Evolutionary conservation across 2,113 vertebrate species (phyloP), one percentile per base, ranked within the genome.

Genomic region (Progne subis): DNA sequence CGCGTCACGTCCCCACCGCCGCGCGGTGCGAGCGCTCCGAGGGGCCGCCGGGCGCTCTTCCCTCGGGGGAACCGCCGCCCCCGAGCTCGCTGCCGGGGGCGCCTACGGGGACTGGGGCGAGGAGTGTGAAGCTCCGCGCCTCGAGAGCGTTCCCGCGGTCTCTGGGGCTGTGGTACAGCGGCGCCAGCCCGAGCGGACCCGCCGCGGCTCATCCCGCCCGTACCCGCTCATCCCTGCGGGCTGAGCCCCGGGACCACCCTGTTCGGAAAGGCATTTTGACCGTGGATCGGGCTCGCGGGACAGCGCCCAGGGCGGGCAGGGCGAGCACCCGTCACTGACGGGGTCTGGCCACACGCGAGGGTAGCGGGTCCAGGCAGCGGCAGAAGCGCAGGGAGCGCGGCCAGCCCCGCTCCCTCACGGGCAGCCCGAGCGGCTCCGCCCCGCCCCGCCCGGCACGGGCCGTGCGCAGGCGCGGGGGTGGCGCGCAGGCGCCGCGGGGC

Each of bases 261-360:
- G 7, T 13, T 11, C 11, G 7, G 19, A 31, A 3, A 23, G 1
- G 6, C 23, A 6, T 29, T 12, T 14, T 23, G 23, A 18, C 26
- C 2, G 10, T 1, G 28, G 5, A 32, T 19, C 8, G 9, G 6
- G 41, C 26, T 71, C 11, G 8, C 3, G 4, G 11, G 6, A 18
- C 23, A 37, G 39, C 9, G 25, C 6, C 37, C 37, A 37, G 37
- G 37, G 3, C 11, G 14, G 32, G 32, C 19, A 5, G 55, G 56
- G 4, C 7, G 13, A 53, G 18, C 8, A 2, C 3, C 44, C 1
- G 2, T 3, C 56, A 14, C 61, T 6, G 19, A 4, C 31, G 7
- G 9, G 5, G 2, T 18, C 32, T 6, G 24, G 9, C 8, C 64
- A 14, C 43, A 10, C 17, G 4, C 24, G 1, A 12, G 12, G 4